Conservation (phyloP, 2,113 vertebrate genomes). For the Acanthisitta chloris region DNA sequence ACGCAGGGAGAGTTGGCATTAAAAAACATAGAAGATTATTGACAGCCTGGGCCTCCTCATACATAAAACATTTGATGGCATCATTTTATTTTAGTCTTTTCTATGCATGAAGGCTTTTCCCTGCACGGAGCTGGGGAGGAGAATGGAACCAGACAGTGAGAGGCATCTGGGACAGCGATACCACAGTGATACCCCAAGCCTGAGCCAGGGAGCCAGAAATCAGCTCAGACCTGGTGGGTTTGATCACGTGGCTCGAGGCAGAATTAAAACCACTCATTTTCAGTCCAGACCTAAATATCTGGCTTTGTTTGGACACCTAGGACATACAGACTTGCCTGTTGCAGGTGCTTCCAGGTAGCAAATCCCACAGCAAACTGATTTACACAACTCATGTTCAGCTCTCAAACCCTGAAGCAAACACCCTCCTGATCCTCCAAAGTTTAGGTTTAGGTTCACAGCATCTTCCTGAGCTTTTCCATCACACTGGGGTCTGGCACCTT, state of each 20-base stretch:
- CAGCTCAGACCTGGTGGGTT: fast-evolving
- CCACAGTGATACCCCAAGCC: fast-evolving
- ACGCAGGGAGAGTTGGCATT: background rate
- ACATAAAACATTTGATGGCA: constrained; percentile 18
- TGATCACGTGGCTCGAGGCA: background rate
- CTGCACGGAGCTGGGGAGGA: fast-evolving
- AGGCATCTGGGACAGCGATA: fast-evolving
- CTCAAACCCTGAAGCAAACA: background rate
- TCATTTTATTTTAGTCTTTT: background rate
- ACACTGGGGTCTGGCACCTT: fast-evolving
- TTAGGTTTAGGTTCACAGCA: background rate
- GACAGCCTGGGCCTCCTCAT: background rate
- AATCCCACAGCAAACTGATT: background rate
- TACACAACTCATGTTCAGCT: fast-evolving
- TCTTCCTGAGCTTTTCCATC: background rate
- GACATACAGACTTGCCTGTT: background rate
- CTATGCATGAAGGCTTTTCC: background rate
- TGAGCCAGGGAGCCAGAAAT: background rate
- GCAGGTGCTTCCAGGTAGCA: background rate
- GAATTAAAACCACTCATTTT: background rate
- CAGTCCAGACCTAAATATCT: background rate
- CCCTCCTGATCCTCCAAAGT: background rate
- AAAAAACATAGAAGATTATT: background rate
- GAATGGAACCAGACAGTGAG: background rate
- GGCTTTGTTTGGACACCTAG: background rate